phyloP scores from a whole-genome alignment of 2,797 vertebrate genomes.

The Cyprinella venusta region DNA sequence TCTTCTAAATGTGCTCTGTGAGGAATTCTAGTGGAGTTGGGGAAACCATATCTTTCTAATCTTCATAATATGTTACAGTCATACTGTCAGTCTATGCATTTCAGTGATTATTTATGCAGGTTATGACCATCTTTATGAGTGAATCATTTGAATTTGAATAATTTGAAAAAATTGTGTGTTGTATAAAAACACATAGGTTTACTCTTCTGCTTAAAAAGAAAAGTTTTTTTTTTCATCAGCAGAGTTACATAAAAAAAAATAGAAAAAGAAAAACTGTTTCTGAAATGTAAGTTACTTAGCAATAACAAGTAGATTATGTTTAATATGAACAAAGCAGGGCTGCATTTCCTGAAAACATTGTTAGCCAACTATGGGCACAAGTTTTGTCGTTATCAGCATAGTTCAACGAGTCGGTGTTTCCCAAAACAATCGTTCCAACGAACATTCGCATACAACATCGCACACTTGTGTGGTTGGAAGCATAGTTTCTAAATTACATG shows the following conservation, averaged over 20 bases:
- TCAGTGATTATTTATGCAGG: not conserved
- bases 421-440: too few species aligned
- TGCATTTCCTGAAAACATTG: too few species aligned
- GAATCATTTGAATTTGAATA: not conserved
- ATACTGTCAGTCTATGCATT: not conserved
- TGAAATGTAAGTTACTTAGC: not conserved
- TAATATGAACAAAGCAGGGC: not conserved
- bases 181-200: not conserved
- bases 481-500: too few species aligned
- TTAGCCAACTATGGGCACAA: too few species aligned
- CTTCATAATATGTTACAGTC: not conserved
- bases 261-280: not conserved
- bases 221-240: not conserved
- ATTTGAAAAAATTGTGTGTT: not conserved
- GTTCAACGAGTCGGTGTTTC: too few species aligned
- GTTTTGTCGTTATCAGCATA: too few species aligned
- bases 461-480: too few species aligned
- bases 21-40: not conserved
- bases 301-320: not conserved
- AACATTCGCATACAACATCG: too few species aligned
- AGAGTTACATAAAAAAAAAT: too few species aligned
- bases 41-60: not conserved
- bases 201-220: not conserved
- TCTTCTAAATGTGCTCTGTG: constrained; percentile 6
- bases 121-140: not conserved